Base-by-base conservation (phyloP, 2,113 vertebrate genomes). In the Thamnaconus septentrionalis region DNA sequence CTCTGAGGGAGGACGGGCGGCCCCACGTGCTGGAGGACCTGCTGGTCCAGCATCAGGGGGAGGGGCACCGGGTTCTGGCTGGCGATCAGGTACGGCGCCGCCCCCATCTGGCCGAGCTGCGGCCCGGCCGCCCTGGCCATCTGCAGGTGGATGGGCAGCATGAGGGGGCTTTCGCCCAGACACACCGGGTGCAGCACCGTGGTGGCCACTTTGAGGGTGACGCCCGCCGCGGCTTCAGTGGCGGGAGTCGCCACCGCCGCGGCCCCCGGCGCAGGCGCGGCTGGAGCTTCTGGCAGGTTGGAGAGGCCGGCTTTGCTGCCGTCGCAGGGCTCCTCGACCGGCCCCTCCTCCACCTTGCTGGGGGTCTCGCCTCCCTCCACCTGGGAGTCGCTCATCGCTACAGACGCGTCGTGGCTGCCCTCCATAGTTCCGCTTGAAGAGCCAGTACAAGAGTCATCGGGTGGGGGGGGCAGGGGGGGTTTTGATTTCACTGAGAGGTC, bases 181-280 rank as follows among this genome's bases (percentile, higher is more conserved):
- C 96, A 99, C 86, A 98, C 92, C 9, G 97, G 97, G 85, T 98
- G 97, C 43, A 99, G 90, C 8, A 99, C 93, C 0, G 95, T 95
- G 51, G 96, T 94, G 0, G 95, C 93, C 44, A 99, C 93, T 84
- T 98, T 98, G 3, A 98, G 89, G 4, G 97, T 93, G 69, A 98
- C 86, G 4, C 94, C 94, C 0, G 93, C 94, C 48, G 95, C 87
- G 0, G 95, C 82, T 39, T 97, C 96, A 0, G 92, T 68, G 0
- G 79, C 63, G 0, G 95, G 93, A 0, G 88, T 92, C 78, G 94
- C 91, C 63, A 93, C 91, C 11, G 18, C 18, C 2, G 18, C 2
- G 1, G 18, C 18, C 18, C 18, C 18, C 18, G 18, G 18, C 18
- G 18, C 18, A 31, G 94, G 88, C 1, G 95, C 88, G 0, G 92